A percentile compares a stretch with the other conserved stretches of the same genome.
These are phyloP conservation scores for Alca torda DNA, from an alignment of 2,797 vertebrate species.

Conservation along the genomic window DNA sequence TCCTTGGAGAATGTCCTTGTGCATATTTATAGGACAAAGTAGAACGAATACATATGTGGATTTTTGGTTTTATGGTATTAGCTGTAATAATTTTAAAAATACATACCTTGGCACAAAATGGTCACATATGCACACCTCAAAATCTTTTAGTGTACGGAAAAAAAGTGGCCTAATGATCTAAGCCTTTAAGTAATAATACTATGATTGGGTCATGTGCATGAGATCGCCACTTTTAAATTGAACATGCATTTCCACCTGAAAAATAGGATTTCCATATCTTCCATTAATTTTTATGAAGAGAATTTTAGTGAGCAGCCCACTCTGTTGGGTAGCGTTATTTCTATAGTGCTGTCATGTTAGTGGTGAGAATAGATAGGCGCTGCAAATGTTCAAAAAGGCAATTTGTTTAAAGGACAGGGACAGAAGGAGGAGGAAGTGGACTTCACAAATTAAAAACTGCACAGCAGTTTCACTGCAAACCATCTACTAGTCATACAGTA, in stretches of 20 bases:
- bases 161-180: neutral
- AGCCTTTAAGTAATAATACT: neutral
- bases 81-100: neutral
- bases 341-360: neutral
- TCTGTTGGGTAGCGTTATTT: neutral
- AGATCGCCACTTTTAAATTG: neutral
- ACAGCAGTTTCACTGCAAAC: slow-evolving; percentile 46
- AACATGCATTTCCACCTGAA: neutral
- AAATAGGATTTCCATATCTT: neutral
- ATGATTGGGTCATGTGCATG: rapidly evolving
- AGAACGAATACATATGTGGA: neutral
- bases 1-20: slow-evolving; percentile 27
- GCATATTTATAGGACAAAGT: slow-evolving; percentile 24
- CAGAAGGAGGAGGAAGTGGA: neutral
- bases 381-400: neutral
- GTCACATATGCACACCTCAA: neutral
- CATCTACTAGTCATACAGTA: neutral
- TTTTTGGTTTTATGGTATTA: slow-evolving; percentile 16
- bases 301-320: neutral
- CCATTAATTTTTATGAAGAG: neutral
- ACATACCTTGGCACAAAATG: neutral
- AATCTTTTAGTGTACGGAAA: neutral
- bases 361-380: neutral
- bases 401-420: neutral
- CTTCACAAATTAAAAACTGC: slow-evolving; percentile 28